Base-by-base conservation (phyloP, 1,140 invertebrate genomes). In the Brachionus rubens region DNA sequence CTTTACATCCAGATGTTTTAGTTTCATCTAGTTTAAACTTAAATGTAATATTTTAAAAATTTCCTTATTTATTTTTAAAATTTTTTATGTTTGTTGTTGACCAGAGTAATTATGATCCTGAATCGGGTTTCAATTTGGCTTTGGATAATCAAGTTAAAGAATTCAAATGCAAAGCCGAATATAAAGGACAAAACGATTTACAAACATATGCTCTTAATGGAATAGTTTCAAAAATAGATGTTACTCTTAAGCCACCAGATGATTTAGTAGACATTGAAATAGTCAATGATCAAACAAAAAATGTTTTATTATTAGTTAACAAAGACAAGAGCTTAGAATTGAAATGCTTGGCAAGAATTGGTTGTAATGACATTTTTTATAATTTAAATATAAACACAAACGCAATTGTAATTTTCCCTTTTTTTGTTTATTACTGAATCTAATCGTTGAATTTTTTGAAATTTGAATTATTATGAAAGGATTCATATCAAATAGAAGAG, bases 341-440 rank as follows among this genome's bases (percentile, higher is more conserved):
- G 28, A 72, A 16, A 28, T 72, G 68, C 21, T 48, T 16, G 1
- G 46, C 43, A 9, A 72, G 36, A 40, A 41, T 72, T 14, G 68
- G 68, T 14, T 72, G 68, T 46, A 54, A 50, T 54, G 68, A 72
- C 46, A 72, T 72, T 4, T 40, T 24, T 40, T 48, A 72, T 19
- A n/a, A 72, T 54, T 41, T 65, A 65, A 10, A 40, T 43, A 12
- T 41, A 41, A 28, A 43, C 7, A 43, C 26, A 9, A 28, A 65
- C 24, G 41, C 59, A 19, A 24, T 14, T 16, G 56, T 62, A 62
- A 41, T 10, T 26, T 19, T 3, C n/a, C n/a, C n/a, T n/a, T n/a
- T n/a, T 36, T 36, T 1, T 6, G 36, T 16, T 41, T 62, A 16
- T 59, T 7, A 33, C 14, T 28, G 1, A 21, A 26, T 24, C 12